Conservation (phyloP, 2,888 invertebrate genomes). For the Diarsia mendica region DNA sequence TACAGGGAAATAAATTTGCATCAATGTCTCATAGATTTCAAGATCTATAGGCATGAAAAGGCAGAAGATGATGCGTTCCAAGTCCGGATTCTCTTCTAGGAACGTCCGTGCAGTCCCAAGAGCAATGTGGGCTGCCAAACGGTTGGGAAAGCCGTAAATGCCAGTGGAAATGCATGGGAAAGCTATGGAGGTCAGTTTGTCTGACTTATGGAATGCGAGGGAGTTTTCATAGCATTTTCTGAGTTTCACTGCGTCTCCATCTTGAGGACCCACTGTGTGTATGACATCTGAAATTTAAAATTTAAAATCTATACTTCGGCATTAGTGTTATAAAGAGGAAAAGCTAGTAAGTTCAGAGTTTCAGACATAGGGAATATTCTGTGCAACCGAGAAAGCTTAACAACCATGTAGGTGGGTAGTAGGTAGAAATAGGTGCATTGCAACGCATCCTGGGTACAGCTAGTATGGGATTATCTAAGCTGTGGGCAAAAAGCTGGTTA, state of each 20-base stretch:
- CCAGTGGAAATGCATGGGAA: slow-evolving; percentile 98
- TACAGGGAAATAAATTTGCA: slow-evolving; percentile 93
- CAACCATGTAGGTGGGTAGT: too few species aligned
- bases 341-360: not conserved
- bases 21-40: slow-evolving; percentile 92
- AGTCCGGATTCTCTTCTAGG: slow-evolving; percentile 87
- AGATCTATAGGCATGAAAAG: slow-evolving; percentile 93
- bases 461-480: too few species aligned
- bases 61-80: slow-evolving; percentile 95
- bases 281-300: slow-evolving; percentile 93
- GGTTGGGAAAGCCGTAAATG: slow-evolving; percentile 96
- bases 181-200: slow-evolving; percentile 92
- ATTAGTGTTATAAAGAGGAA: not conserved
- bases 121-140: slow-evolving; percentile 94
- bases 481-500: too few species aligned
- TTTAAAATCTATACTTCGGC: not conserved
- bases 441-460: too few species aligned
- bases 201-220: slow-evolving; percentile 89
- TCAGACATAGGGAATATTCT: not conserved
- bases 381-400: too few species aligned
- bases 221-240: slow-evolving; percentile 93
- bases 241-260: slow-evolving; percentile 92
- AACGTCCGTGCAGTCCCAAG: slow-evolving; percentile 92
- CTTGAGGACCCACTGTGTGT: slow-evolving; percentile 96
- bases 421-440: too few species aligned